Evolutionary conservation across 2,888 invertebrate species (phyloP), one percentile per base, ranked within the genome.

Genomic region (Neocrepidodera transversa): DNA sequence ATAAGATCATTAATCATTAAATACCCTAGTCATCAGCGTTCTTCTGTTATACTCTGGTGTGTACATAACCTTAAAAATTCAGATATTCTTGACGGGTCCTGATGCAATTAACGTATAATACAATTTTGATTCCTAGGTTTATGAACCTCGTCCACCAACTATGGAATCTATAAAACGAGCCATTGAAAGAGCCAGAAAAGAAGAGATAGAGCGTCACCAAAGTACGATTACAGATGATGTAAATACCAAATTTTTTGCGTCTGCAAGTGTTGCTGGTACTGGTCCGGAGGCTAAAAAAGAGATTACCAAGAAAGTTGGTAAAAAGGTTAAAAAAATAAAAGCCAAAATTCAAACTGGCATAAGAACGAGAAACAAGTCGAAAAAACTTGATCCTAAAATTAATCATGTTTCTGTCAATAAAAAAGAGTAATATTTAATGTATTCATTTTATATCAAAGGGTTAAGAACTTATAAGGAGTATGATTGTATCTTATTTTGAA

Each of bases 111-210:
- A n/a, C n/a, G n/a, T n/a, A n/a, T n/a, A n/a, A n/a, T n/a, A n/a
- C n/a, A n/a, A n/a, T n/a, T n/a, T n/a, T n/a, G n/a, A n/a, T n/a
- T n/a, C n/a, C n/a, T 47, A 62, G 62, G 8, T 30, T 18, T 58
- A 58, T 36, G 50, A 59, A 53, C 58, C 62, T 40, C 51, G 62
- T 5, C 18, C 32, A 30, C 59, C 62, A 16, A 62, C 62, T 7
- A 23, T 62, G 26, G 58, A 62, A 49, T 20, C 59, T 6, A 58
- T 62, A 14, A 58, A 38, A 59, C 18, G 30, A 18, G 62, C 62
- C 2, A 59, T 62, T 17, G 62, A 56, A 23, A 32, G 40, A 23
- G 52, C 48, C 1, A 59, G 59, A 11, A 28, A 26, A 23, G 17
- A 48, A 10, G 54, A 60, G 28, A 45, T 38, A 16, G 43, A 50